phyloP scores from a whole-genome alignment of 2,113 vertebrate genomes.

The Rhinoderma darwinii region DNA sequence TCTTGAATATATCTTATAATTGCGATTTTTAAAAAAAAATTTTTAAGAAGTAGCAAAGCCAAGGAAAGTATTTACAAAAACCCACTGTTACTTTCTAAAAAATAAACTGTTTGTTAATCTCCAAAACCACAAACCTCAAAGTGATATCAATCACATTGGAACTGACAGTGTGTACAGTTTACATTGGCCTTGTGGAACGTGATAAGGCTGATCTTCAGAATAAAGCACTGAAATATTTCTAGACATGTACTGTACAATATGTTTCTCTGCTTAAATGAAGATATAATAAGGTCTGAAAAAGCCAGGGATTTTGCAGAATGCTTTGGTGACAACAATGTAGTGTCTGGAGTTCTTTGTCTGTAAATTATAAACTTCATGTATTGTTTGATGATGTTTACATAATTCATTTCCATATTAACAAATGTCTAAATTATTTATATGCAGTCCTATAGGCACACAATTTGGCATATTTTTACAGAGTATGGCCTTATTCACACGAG shows the following conservation, averaged over 20 bases:
- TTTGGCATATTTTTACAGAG: too few species aligned
- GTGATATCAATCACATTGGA: slow-evolving; percentile 18
- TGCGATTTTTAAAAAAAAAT: too few species aligned
- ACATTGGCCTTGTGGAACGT: not conserved
- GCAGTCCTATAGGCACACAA: too few species aligned
- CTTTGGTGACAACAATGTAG: not conserved
- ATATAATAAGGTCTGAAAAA: not conserved
- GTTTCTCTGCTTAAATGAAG: slow-evolving; percentile 32
- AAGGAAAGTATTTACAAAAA: not conserved
- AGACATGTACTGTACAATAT: slow-evolving; percentile 14
- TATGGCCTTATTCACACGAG: too few species aligned
- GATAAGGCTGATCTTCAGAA: not conserved
- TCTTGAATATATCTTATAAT: not conserved
- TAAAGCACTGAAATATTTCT: not conserved
- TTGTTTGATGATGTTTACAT: too few species aligned
- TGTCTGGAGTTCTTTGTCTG: not conserved
- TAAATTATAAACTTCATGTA: not conserved
- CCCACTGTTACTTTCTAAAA: not conserved
- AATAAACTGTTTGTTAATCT: slow-evolving; percentile 36
- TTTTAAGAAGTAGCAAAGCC: not conserved
- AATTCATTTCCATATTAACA: too few species aligned
- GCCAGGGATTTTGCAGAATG: not conserved
- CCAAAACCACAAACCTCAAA: slow-evolving; percentile 10
- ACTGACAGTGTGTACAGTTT: not conserved
- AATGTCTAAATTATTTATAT: too few species aligned